Conservation (phyloP, 2,113 vertebrate genomes). For the Spea bombifrons region DNA sequence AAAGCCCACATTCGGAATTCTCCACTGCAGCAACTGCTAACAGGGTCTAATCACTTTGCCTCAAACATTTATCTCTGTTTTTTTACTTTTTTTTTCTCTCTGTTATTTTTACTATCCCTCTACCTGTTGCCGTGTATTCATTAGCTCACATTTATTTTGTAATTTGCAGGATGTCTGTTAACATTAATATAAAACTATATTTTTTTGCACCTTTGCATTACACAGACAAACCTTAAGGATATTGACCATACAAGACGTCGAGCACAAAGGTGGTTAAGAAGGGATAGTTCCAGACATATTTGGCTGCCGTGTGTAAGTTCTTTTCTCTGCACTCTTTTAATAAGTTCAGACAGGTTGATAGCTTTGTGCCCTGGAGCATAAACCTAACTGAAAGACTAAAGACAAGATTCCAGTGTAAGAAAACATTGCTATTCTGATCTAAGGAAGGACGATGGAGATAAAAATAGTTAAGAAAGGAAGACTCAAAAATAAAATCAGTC, state of each 20-base stretch:
- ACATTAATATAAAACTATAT: no score
- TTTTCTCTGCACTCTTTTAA: slow-evolving; percentile 27
- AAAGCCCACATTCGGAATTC: no score
- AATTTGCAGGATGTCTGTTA: no score
- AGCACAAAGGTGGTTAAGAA: neutral
- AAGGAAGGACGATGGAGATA: slow-evolving; percentile 10
- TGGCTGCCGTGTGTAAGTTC: slow-evolving; percentile 10
- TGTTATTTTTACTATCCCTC: no score
- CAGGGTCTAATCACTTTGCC: no score
- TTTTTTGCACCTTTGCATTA: neutral
- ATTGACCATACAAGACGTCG: neutral
- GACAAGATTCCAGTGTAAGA: slow-evolving; percentile 22
- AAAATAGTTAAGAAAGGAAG: slow-evolving; percentile 5
- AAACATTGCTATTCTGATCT: slow-evolving; percentile 35
- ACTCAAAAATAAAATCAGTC: neutral
- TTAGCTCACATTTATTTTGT: no score
- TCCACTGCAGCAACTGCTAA: no score
- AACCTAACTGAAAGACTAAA: slow-evolving; percentile 23
- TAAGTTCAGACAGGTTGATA: slow-evolving; percentile 41
- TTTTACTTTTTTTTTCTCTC: no score
- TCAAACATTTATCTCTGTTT: no score
- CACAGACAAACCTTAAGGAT: neutral
- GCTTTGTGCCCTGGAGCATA: slow-evolving; percentile 12
- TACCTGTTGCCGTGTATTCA: no score
- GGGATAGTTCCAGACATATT: slow-evolving; percentile 14